phyloP scores from a whole-genome alignment of 2,113 vertebrate species.

The Cheilinus undulatus region DNA sequence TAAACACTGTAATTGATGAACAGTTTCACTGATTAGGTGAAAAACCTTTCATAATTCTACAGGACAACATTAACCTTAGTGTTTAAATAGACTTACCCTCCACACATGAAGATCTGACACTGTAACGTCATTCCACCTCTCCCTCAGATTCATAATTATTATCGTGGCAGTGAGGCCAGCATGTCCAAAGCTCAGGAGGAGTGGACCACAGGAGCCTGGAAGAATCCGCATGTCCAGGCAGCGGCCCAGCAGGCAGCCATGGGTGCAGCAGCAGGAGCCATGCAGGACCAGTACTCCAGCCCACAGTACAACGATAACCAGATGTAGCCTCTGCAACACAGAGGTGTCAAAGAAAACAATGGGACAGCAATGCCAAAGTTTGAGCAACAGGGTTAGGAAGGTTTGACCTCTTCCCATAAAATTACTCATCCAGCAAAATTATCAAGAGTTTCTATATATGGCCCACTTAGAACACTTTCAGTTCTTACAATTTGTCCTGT shows the following conservation, averaged over 20 bases:
- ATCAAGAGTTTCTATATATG: not conserved
- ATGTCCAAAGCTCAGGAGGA: conserved; percentile 98
- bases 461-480: no score
- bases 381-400: not conserved
- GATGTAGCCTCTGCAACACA: conserved; percentile 55
- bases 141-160: conserved; percentile 93
- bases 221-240: conserved; percentile 94
- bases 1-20: not conserved
- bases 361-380: conserved; percentile 40
- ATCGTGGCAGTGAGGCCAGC: conserved; percentile 94
- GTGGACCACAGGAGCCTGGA: conserved; percentile 96
- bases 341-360: conserved; percentile 4
- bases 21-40: not conserved
- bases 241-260: conserved; percentile 91
- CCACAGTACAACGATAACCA: conserved; percentile 73
- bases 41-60: not conserved
- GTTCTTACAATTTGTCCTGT: not conserved
- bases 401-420: not conserved
- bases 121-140: not conserved
- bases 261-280: conserved; percentile 88
- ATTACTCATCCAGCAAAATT: not conserved
- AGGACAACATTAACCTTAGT: not conserved
- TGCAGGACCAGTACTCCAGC: conserved; percentile 78
- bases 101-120: not conserved
- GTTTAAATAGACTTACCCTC: conserved; percentile 1